Percentiles rank a stretch among this genome's conserved stretches.
Conservation (phyloP, 2,888 invertebrate genomes). For the Lepidochrysops patricia region DNA sequence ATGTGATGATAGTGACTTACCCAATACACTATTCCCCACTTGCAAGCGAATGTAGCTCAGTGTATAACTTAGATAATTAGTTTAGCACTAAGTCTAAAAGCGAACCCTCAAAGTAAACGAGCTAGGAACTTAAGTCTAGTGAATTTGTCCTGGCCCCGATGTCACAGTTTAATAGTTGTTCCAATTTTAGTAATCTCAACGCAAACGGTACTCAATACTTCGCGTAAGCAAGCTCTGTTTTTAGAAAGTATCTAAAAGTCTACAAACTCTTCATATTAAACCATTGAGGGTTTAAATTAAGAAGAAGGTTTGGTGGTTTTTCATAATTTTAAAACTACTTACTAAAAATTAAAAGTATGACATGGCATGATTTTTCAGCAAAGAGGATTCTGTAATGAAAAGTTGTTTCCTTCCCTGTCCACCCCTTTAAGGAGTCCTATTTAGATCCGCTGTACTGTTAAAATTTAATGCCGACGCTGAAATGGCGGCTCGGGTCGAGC, state of each 20-base stretch:
- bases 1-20: neutral
- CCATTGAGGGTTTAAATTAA: neutral
- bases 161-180: conserved; percentile 1
- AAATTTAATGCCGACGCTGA: conserved; percentile 7
- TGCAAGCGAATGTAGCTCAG: neutral
- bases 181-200: neutral
- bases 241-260: too few relatives aligned
- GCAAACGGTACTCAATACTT: neutral
- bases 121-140: neutral
- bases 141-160: neutral
- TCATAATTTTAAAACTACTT: too few relatives aligned
- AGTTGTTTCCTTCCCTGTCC: conserved; percentile 2
- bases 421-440: conserved; percentile 1
- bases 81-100: conserved; percentile 2
- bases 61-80: conserved; percentile 8
- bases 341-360: too few relatives aligned
- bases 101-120: conserved; percentile 1
- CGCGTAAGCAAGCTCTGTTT: neutral
- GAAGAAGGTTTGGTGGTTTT: too few relatives aligned
- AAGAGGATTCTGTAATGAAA: neutral
- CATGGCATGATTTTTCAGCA: too few relatives aligned
- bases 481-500: conserved; percentile 1
- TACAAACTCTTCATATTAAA: too few relatives aligned
- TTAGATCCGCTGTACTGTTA: conserved; percentile 8
- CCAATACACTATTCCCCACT: neutral